Percentiles rank a stretch among this genome's conserved stretches.
phyloP scores from a whole-genome alignment of 2,113 vertebrate species.

The Melospiza georgiana region DNA sequence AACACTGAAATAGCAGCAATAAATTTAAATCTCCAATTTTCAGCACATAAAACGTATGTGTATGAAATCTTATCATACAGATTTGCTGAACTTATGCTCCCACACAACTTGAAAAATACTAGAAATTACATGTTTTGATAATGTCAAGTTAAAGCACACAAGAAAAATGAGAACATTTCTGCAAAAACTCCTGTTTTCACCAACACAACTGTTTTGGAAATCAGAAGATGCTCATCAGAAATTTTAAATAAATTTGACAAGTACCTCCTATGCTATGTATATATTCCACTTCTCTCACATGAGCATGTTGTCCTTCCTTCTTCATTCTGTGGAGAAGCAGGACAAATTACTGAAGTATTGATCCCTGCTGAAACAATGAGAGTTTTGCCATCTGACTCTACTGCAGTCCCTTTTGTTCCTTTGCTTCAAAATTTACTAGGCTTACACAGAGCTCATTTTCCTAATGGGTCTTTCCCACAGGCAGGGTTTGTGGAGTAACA shows the following conservation, averaged over 20 bases:
- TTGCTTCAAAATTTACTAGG: background rate
- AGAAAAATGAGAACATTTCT: background rate
- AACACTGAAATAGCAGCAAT: background rate
- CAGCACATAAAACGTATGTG: background rate
- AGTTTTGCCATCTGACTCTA: background rate
- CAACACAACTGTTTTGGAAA: background rate
- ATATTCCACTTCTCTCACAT: background rate
- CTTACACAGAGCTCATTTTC: background rate
- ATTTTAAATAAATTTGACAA: background rate
- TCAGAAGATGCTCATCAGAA: background rate
- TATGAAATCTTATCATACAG: background rate
- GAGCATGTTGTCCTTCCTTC: background rate
- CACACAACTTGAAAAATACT: background rate
- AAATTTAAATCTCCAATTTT: background rate
- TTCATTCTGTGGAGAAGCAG: background rate
- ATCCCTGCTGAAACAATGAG: background rate
- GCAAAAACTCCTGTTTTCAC: background rate
- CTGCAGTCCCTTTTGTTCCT: background rate
- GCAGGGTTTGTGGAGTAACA: background rate
- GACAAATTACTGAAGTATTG: background rate
- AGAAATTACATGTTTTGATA: background rate
- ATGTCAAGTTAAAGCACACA: background rate
- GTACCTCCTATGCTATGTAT: too few species aligned
- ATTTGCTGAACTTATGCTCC: background rate
- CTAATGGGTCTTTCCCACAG: background rate